Evolutionary conservation across 2,113 vertebrate species (phyloP).

Genomic region (Dryoscopus gambensis): DNA sequence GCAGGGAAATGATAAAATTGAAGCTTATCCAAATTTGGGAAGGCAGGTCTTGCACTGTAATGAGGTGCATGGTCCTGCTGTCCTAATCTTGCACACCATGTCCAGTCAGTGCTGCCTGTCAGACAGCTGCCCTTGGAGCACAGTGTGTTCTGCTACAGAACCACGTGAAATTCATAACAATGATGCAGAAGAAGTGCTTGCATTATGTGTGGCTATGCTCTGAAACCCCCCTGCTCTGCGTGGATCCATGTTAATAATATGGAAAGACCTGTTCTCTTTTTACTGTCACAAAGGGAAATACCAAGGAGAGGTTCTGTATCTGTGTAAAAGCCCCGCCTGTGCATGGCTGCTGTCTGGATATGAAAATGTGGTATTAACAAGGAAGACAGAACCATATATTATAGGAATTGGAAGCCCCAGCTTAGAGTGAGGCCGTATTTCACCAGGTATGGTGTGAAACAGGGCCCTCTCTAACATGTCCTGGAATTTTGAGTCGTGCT

Average conservation of each 20-base stretch:
- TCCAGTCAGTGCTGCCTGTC: neutral
- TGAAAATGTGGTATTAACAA: neutral
- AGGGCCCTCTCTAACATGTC: rapidly evolving
- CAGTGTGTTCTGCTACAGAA: rapidly evolving
- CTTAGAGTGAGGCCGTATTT: neutral
- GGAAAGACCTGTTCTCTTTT: neutral
- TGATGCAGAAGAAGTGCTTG: neutral
- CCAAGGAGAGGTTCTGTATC: neutral
- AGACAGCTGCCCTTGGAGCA: neutral
- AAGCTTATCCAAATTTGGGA: neutral
- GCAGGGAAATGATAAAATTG: neutral
- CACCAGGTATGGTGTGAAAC: neutral
- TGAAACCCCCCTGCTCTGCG: neutral
- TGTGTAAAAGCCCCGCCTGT: neutral
- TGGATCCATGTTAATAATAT: neutral
- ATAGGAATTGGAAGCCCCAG: neutral
- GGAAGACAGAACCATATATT: neutral
- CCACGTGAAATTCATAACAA: rapidly evolving
- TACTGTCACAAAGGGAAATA: rapidly evolving
- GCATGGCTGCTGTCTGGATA: neutral
- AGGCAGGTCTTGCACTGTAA: neutral
- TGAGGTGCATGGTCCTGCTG: neutral
- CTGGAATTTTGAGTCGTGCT: neutral
- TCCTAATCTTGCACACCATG: rapidly evolving
- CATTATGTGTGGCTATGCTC: neutral